Evolutionary conservation across 2,888 invertebrate genomes (phyloP).

Genomic region (Lasioglossum malachurum): DNA sequence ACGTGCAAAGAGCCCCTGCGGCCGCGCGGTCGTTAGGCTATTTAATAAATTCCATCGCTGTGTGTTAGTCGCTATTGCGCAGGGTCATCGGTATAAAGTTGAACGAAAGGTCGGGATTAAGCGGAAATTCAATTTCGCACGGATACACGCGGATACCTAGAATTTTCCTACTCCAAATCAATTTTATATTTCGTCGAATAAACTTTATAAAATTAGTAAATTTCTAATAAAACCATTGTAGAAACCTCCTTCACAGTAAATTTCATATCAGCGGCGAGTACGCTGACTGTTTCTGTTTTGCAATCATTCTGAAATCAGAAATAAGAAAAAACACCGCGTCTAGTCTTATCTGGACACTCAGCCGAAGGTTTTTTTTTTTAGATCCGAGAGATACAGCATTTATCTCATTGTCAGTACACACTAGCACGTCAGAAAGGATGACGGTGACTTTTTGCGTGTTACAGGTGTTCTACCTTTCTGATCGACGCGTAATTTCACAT

Average conservation of each 20-base stretch:
- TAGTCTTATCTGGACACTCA: background rate
- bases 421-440: background rate
- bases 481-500: background rate
- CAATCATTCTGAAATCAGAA: background rate
- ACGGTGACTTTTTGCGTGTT: background rate
- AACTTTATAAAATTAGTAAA: too few relatives aligned
- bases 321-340: background rate
- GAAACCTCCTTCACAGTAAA: background rate
- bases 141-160: background rate
- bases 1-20: slow-evolving; percentile 33
- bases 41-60: slow-evolving; percentile 43
- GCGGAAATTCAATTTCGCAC: background rate
- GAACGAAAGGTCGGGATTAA: slow-evolving; percentile 14
- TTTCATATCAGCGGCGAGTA: background rate
- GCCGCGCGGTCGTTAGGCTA: slow-evolving; percentile 31
- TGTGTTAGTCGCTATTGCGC: slow-evolving; percentile 37
- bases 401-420: background rate
- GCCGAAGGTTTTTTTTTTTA: background rate
- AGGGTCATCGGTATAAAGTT: slow-evolving; percentile 43
- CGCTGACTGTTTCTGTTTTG: background rate
- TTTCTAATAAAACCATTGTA: background rate
- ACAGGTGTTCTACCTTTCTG: background rate
- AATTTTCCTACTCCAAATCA: background rate
- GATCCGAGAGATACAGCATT: background rate
- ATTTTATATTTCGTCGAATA: background rate